Percentiles rank a stretch among this genome's conserved stretches.
Conservation (phyloP, 2,888 invertebrate species). For the Mesodorylaimus sp. region DNA sequence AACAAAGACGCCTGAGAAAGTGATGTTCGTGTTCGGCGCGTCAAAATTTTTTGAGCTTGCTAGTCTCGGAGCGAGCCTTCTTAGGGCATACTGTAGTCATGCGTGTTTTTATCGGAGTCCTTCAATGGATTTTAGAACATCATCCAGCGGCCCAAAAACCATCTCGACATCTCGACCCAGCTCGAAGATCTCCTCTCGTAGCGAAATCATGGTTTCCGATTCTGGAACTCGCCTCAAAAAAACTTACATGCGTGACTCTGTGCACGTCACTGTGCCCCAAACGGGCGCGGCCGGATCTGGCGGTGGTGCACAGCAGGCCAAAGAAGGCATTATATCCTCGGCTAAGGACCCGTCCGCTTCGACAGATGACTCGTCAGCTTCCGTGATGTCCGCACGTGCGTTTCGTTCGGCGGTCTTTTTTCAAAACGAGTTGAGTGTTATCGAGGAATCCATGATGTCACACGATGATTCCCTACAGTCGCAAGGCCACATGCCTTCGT, state of each 20-base stretch:
- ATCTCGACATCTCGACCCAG: too few species aligned
- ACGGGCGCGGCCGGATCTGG: not conserved
- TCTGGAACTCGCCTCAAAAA: not conserved
- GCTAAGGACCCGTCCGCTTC: not conserved
- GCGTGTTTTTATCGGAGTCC: too few species aligned
- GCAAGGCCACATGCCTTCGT: too few species aligned
- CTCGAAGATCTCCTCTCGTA: not conserved
- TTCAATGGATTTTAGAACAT: too few species aligned
- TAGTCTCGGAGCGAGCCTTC: too few species aligned
- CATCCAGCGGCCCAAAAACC: too few species aligned
- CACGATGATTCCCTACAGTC: not conserved
- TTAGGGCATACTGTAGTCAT: too few species aligned
- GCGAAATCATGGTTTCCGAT: not conserved
- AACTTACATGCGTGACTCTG: not conserved
- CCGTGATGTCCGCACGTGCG: too few species aligned
- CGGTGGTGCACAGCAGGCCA: not conserved
- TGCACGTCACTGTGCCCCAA: not conserved
- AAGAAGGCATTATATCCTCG: not conserved
- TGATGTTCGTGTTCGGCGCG: too few species aligned
- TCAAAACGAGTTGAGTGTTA: slow-evolving; percentile 5
- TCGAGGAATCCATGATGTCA: slow-evolving; percentile 1
- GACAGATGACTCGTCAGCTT: too few species aligned
- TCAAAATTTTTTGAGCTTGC: too few species aligned
- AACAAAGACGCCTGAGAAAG: too few species aligned
- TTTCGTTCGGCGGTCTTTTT: not conserved